Conservation (phyloP, 2,113 vertebrate genomes). For the Tauraco erythrolophus region DNA sequence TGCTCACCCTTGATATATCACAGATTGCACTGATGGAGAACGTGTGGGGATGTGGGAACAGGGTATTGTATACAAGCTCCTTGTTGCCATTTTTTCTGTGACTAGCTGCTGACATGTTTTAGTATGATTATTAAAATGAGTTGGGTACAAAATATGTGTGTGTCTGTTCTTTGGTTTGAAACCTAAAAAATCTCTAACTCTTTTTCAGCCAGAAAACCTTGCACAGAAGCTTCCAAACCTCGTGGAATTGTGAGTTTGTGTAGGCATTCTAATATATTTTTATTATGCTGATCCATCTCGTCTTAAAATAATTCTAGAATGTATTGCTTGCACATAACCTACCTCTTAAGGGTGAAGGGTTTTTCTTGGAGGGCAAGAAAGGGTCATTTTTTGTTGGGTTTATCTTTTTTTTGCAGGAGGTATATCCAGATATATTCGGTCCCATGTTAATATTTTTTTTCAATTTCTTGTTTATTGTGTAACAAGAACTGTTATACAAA, state of each 20-base stretch:
- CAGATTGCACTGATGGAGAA: not conserved
- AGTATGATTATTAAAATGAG: constrained; percentile 21
- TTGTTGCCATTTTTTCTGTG: not conserved
- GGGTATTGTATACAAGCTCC: not conserved
- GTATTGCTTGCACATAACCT: not conserved
- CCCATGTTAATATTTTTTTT: not conserved
- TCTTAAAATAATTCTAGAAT: constrained; percentile 9
- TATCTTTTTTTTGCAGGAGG: not conserved
- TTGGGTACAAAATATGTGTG: constrained; percentile 9
- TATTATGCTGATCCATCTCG: constrained; percentile 16
- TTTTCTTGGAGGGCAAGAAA: not conserved
- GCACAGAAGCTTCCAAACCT: constrained; percentile 98
- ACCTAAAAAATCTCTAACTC: constrained; percentile 71
- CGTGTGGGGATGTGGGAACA: not conserved
- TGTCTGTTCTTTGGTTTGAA: constrained; percentile 40
- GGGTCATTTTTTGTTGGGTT: not conserved
- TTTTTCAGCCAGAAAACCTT: constrained; percentile 94
- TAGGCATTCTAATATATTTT: constrained; percentile 20
- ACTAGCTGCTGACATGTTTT: not conserved
- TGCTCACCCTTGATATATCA: not conserved
- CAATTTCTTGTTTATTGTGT: not conserved
- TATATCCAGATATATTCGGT: not conserved
- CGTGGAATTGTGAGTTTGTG: constrained; percentile 93
- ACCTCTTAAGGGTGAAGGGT: not conserved
- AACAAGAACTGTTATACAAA: not conserved